Conservation (phyloP, 2,113 vertebrate genomes). For the Callospermophilus lateralis region DNA sequence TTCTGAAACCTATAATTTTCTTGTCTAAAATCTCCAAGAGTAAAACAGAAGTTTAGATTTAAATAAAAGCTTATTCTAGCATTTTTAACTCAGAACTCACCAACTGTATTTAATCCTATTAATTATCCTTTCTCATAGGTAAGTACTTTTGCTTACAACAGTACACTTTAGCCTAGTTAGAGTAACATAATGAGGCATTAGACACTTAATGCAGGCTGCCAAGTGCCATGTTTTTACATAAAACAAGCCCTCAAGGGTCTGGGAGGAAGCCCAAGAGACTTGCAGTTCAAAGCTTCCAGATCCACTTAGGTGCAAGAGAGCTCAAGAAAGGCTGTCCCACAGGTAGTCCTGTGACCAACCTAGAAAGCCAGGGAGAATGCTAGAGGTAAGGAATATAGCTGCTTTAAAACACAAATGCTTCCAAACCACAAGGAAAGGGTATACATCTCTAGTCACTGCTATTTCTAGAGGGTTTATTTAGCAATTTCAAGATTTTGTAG, state of each 20-base stretch:
- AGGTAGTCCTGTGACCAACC: background rate
- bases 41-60: constrained; percentile 52
- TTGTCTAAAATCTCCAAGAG: constrained; percentile 58
- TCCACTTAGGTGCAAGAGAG: background rate
- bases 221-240: constrained; percentile 62
- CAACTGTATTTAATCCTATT: constrained; percentile 49
- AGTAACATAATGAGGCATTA: constrained; percentile 49
- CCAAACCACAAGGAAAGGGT: background rate
- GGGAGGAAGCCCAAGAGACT: constrained; percentile 50
- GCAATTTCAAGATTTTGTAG: constrained; percentile 1
- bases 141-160: constrained; percentile 53
- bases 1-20: constrained; percentile 56
- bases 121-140: constrained; percentile 64
- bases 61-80: constrained; percentile 40
- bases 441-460: constrained; percentile 13
- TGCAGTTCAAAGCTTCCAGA: constrained; percentile 57
- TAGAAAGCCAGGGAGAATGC: constrained; percentile 54
- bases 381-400: constrained; percentile 12
- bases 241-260: constrained; percentile 61
- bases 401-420: constrained; percentile 20
- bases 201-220: constrained; percentile 22
- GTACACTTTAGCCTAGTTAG: constrained; percentile 42
- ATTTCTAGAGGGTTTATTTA: constrained; percentile 64
- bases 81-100: constrained; percentile 50
- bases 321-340: constrained; percentile 29